Evolutionary conservation across 1,140 invertebrate genomes (phyloP).

Genomic region (Zaprionus vittiger): DNA sequence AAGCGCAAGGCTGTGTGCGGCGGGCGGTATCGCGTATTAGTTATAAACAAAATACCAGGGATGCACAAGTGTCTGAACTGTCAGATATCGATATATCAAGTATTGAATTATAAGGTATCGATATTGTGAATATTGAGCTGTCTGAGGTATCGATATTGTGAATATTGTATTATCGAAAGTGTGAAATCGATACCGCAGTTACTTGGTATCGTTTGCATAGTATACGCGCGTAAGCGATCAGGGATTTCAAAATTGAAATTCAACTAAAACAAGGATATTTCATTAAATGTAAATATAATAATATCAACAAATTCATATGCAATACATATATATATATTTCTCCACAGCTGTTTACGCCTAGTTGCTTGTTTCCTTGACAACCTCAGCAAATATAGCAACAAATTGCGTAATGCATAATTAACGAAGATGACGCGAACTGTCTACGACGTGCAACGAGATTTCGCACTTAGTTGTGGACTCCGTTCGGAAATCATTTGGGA

Average conservation of each 20-base stretch:
- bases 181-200: not conserved
- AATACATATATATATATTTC: not conserved
- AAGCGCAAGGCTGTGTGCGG: constrained; percentile 34
- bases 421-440: constrained; percentile 55
- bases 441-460: constrained; percentile 74
- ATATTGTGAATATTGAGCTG: not conserved
- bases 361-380: constrained; percentile 16
- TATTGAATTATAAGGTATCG: constrained; percentile 5
- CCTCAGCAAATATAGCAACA: not conserved
- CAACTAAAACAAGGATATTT: not conserved
- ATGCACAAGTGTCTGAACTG: not conserved
- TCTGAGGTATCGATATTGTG: constrained; percentile 13
- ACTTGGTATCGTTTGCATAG: constrained; percentile 11
- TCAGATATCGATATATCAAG: constrained; percentile 10
- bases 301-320: not conserved
- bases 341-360: not conserved
- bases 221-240: constrained; percentile 2
- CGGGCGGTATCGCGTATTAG: constrained; percentile 34
- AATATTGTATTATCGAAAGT: constrained; percentile 6
- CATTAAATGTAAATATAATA: not conserved
- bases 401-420: constrained; percentile 3
- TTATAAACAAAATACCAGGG: constrained; percentile 59
- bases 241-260: not conserved
- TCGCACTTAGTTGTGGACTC: constrained; percentile 63
- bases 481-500: constrained; percentile 79